phyloP scores from a whole-genome alignment of 2,888 invertebrate species.

The Acanthopleura granulata region DNA sequence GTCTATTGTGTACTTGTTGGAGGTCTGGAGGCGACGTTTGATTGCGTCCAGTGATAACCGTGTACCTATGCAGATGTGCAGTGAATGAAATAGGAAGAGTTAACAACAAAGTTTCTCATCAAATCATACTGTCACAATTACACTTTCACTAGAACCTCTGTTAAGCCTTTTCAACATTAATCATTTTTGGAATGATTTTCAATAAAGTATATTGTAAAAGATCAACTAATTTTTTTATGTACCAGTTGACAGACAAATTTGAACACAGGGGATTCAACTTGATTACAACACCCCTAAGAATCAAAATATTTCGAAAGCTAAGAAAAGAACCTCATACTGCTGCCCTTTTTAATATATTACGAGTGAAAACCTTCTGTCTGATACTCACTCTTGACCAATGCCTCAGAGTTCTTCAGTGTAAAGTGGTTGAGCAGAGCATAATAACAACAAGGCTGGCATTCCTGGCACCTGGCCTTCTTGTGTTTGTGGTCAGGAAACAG shows the following conservation, averaged over 20 bases:
- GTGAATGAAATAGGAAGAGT: background rate
- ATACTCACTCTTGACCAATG: slow-evolving; percentile 77
- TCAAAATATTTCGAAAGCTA: no score
- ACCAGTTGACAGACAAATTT: no score
- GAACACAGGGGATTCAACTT: no score
- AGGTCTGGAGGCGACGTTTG: slow-evolving; percentile 66
- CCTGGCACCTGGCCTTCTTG: slow-evolving; percentile 66
- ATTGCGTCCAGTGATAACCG: slow-evolving; percentile 68
- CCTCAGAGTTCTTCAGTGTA: slow-evolving; percentile 91
- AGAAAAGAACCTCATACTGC: no score
- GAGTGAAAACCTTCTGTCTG: background rate
- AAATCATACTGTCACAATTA: no score
- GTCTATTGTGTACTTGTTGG: slow-evolving; percentile 62
- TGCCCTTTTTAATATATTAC: no score
- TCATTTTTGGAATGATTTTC: no score
- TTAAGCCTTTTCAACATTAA: no score
- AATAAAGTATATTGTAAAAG: no score
- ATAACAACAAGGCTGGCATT: slow-evolving; percentile 67
- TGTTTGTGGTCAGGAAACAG: slow-evolving; percentile 56
- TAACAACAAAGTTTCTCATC: background rate
- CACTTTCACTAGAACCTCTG: no score
- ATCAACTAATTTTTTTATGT: no score
- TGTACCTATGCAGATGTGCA: slow-evolving; percentile 52
- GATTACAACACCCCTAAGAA: no score
- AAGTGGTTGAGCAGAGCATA: slow-evolving; percentile 73